Evolutionary conservation across 2,888 invertebrate species (phyloP).

Genomic region (Zeuzera pyrina): DNA sequence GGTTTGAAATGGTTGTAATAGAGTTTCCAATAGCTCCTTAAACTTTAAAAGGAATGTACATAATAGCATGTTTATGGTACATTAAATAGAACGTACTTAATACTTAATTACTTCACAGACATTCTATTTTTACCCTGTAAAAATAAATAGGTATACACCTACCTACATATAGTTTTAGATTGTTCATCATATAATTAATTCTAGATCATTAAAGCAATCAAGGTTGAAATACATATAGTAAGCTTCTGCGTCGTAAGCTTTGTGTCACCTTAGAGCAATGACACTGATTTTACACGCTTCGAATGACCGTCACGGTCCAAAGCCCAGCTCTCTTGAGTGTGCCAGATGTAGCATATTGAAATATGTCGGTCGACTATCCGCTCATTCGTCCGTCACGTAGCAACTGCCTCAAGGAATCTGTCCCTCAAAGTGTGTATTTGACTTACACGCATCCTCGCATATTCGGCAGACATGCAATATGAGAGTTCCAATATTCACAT

Average conservation of each 20-base stretch:
- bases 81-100: too few species aligned
- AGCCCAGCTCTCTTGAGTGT: slow-evolving; percentile 34
- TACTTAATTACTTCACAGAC: too few species aligned
- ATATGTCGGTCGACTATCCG: slow-evolving; percentile 48
- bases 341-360: slow-evolving; percentile 60
- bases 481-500: slow-evolving; percentile 30
- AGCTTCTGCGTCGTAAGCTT: not conserved
- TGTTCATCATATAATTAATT: too few species aligned
- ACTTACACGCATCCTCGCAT: slow-evolving; percentile 42
- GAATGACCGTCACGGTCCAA: slow-evolving; percentile 37
- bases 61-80: too few species aligned
- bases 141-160: too few species aligned
- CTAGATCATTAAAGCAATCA: too few species aligned
- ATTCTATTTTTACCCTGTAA: too few species aligned
- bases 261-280: slow-evolving; percentile 21
- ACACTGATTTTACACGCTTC: slow-evolving; percentile 46
- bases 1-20: too few species aligned
- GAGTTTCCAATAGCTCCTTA: too few species aligned
- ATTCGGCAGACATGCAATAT: slow-evolving; percentile 42
- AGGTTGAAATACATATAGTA: not conserved
- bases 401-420: slow-evolving; percentile 46
- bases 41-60: too few species aligned
- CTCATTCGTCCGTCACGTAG: slow-evolving; percentile 42
- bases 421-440: slow-evolving; percentile 52
- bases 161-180: too few species aligned